A percentile compares a stretch with the other conserved stretches of the same genome.
Evolutionary conservation across 2,113 vertebrate species (phyloP).

Genomic region (Myotis brandtii): DNA sequence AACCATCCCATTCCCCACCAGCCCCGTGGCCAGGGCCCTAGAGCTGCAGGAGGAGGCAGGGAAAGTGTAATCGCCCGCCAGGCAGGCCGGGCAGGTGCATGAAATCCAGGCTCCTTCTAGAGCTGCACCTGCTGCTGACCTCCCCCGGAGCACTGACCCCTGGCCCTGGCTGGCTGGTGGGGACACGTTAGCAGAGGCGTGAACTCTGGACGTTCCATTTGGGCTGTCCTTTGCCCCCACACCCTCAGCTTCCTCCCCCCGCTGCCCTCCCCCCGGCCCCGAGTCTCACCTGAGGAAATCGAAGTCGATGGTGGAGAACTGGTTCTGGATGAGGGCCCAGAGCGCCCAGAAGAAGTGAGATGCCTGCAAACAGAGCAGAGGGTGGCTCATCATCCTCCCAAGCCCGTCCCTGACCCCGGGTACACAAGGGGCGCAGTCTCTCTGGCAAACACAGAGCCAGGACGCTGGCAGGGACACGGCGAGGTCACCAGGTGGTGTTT

Average conservation of each 20-base stretch:
- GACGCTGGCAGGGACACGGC: not conserved
- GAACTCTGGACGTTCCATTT: not conserved
- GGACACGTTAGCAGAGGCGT: accelerated
- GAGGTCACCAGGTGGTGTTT: not conserved
- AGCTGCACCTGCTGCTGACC: not conserved
- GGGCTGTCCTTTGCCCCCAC: not conserved
- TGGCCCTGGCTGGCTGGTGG: accelerated
- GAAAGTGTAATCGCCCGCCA: accelerated
- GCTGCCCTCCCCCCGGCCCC: too few relatives aligned
- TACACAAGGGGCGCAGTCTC: not conserved
- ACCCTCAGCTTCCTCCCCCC: not conserved
- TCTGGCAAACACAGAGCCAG: not conserved
- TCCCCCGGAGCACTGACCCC: not conserved
- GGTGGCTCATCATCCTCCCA: not conserved
- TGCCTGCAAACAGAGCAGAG: conserved; percentile 86
- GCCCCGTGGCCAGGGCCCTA: accelerated
- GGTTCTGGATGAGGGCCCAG: conserved; percentile 97
- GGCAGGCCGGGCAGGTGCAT: not conserved
- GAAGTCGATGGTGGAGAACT: conserved; percentile 97
- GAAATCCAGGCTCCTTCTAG: not conserved
- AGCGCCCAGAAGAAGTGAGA: conserved; percentile 99
- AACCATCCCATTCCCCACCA: too few relatives aligned
- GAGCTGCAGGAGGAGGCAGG: not conserved
- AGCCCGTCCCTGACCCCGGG: accelerated
- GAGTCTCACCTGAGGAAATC: conserved; percentile 94